Evolutionary conservation across 1,140 invertebrate species (phyloP).

Genomic region (Drosophila pallidifrons): DNA sequence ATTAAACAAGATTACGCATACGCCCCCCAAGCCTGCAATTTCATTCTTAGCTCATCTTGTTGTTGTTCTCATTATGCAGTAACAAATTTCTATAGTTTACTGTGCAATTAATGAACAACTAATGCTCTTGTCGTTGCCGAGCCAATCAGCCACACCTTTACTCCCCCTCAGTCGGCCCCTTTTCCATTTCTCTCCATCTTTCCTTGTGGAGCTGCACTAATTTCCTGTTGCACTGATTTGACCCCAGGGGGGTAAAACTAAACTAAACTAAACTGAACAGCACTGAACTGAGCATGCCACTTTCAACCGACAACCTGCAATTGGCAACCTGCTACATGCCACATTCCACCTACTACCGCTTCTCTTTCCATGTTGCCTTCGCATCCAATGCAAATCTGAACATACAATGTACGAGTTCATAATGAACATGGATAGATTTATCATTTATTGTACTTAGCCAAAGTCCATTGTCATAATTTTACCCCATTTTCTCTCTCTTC

Average conservation of each 20-base stretch:
- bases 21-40: conserved; percentile 18
- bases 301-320: conserved; percentile 1
- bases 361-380: not conserved
- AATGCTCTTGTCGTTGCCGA: conserved; percentile 52
- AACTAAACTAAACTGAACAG: conserved; percentile 5
- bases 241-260: not conserved
- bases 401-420: conserved; percentile 14
- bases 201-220: conserved; percentile 10
- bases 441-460: conserved; percentile 40
- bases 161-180: not conserved
- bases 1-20: conserved; percentile 69
- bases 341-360: conserved; percentile 9
- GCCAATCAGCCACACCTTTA: conserved; percentile 1
- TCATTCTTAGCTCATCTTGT: conserved; percentile 19
- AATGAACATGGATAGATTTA: conserved; percentile 47
- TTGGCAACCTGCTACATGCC: conserved; percentile 18
- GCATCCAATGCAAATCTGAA: conserved; percentile 11
- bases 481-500: not conserved
- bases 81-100: conserved; percentile 44
- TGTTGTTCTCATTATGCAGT: conserved; percentile 37
- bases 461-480: conserved; percentile 33
- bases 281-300: not conserved
- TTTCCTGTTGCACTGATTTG: conserved; percentile 33
- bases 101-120: conserved; percentile 70
- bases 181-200: not conserved